phyloP scores from a whole-genome alignment of 2,797 vertebrate species.

The Anniella stebbinsi region DNA sequence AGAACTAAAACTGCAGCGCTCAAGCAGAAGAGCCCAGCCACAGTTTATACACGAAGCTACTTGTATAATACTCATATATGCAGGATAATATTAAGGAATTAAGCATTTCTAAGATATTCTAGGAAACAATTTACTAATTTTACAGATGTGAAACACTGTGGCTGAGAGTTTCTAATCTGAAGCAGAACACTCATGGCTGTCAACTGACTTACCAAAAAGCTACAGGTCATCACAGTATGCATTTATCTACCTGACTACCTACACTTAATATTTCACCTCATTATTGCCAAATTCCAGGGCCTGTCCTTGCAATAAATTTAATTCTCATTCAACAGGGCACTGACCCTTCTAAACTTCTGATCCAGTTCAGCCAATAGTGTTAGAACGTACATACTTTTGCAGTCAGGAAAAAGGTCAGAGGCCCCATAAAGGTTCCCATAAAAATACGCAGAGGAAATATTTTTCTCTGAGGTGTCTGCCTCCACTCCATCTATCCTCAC shows the following conservation, averaged over 20 bases:
- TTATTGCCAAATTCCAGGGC: background rate
- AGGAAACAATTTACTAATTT: too few relatives aligned
- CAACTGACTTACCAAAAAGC: too few relatives aligned
- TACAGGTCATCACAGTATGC: too few relatives aligned
- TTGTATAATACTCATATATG: background rate
- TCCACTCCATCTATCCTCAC: background rate
- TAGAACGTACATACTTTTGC: background rate
- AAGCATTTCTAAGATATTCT: too few relatives aligned
- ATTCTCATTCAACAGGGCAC: background rate
- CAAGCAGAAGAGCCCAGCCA: background rate
- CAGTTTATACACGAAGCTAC: background rate
- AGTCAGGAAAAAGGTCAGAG: slow-evolving; percentile 2
- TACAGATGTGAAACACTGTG: too few relatives aligned
- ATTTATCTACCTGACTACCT: too few relatives aligned
- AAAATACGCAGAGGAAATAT: background rate
- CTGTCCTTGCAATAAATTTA: background rate
- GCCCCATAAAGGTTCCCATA: background rate
- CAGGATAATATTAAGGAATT: background rate
- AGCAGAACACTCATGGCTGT: too few relatives aligned
- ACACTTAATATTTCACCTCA: background rate
- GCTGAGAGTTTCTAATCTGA: too few relatives aligned
- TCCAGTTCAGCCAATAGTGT: background rate
- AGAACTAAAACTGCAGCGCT: background rate
- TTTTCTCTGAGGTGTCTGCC: background rate
- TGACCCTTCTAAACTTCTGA: slow-evolving; percentile 1